Evolutionary conservation across 2,888 invertebrate species (phyloP), one percentile per base, ranked within the genome.

Genomic region (Hyalella azteca): DNA sequence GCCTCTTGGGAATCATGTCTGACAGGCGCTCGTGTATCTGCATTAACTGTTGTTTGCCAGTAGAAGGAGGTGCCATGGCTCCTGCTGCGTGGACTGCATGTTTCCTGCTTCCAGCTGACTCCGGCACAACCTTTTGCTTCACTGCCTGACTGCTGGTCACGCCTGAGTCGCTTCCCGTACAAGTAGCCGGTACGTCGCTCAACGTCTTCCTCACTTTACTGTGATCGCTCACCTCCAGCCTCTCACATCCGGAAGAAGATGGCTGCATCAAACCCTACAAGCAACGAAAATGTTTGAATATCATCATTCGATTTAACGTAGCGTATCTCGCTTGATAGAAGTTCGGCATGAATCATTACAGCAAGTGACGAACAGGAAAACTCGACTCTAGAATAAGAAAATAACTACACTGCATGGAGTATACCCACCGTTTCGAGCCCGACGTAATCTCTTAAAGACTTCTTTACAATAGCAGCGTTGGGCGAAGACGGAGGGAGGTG

Each of bases 351-450:
- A 49, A 9, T 13, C 15, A 3, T 13, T 4, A 9, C 49, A 49
- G 22, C 19, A 4, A n/a, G 22, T 49, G 49, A 22, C 49, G n/a
- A n/a, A 49, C 19, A 49, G 4, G 49, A 4, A 4, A 49, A 49
- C 22, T 49, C 22, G 22, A 9, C 49, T n/a, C 15, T 49, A 49
- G 49, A 4, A 9, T 49, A 4, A 4, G 19, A 49, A 9, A 49
- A 49, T 49, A n/a, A 4, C 4, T 49, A 3, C n/a, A n/a, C n/a
- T 45, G 45, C 3, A 49, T 9, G 3, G 7, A 81, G 29, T 26
- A 13, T 13, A 66, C 82, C 81, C 76, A 85, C 85, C 85, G 79
- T 79, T 36, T 82, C 81, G 19, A 85, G 76, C 29, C 84, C 84
- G 11, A 82, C 81, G 60, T 84, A 84, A 48, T 82, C 82, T 80